Conservation (phyloP, 2,797 vertebrate species). For the Octomys mimax region DNA sequence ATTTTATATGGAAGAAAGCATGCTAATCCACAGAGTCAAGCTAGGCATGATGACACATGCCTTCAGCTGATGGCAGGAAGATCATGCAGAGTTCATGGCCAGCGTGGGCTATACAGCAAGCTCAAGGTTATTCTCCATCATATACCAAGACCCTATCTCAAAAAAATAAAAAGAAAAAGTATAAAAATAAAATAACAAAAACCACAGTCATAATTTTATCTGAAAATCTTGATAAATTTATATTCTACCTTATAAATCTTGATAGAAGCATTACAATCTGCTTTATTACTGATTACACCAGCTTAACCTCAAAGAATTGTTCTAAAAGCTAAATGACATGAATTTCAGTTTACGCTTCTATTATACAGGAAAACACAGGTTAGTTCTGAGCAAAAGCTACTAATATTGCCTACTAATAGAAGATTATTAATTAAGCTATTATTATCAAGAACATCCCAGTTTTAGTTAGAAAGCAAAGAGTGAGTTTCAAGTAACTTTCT, state of each 20-base stretch:
- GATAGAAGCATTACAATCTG: neutral
- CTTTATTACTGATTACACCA: neutral
- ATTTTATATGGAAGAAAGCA: no score
- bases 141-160: neutral
- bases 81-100: neutral
- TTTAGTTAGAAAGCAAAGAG: neutral
- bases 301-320: neutral
- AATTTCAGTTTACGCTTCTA: neutral
- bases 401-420: neutral
- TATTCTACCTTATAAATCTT: neutral
- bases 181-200: neutral
- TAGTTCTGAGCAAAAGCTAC: neutral
- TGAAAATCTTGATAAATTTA: neutral
- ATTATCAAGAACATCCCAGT: neutral
- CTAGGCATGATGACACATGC: neutral
- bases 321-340: neutral
- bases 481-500: no score
- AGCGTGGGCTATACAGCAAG: neutral
- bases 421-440: neutral
- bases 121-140: neutral
- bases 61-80: neutral
- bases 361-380: neutral
- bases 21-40: no score
- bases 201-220: neutral
- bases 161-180: neutral